Base-by-base conservation (phyloP, 2,797 vertebrate species). In the Takifugu ocellatus region DNA sequence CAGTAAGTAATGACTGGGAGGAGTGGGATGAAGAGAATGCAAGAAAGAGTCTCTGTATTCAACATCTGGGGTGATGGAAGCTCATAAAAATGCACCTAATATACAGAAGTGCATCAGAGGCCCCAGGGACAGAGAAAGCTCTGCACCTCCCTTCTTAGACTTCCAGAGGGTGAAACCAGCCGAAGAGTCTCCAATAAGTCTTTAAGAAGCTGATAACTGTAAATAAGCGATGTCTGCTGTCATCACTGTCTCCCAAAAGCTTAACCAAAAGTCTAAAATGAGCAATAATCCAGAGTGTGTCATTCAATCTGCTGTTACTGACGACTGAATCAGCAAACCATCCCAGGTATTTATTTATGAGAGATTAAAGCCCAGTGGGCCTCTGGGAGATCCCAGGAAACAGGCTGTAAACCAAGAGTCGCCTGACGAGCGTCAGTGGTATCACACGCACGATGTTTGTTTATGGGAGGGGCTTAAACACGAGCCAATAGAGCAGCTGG, bases 321-420 rank as follows among this genome's bases (percentile, higher is more conserved):
- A 65, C 25, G 26, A 53, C 31, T 2, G 54, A 17, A 51, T 70
- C 58, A 54, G 27, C 46, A 27, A 60, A 69, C 44, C 51, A 65
- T 68, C 62, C 51, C 39, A 29, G 58, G 42, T 17, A 49, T 72
- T 60, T 61, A 51, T 6, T 25, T 47, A 29, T 51, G 44, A 62
- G 56, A 3, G 46, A 68, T 42, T 43, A 55, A 54, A 48, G 36
- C 36, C 36, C 36, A 56, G 43, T n/a, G 25, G 39, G 47, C 72
- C 58, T 39, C 7, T 21, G 61, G 67, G 63, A 68, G 39, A 48
- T 33, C 44, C 60, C 26, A 54, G 42, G 16, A 61, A 67, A 69
- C 64, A 56, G 36, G 36, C 36, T 1, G 36, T 39, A 14, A 39
- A 39, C 3, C 36, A 14, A 1, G 1, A 2, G 49, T 53, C n/a